Conservation (phyloP, 1,140 invertebrate species). For the Eueides isabella region DNA sequence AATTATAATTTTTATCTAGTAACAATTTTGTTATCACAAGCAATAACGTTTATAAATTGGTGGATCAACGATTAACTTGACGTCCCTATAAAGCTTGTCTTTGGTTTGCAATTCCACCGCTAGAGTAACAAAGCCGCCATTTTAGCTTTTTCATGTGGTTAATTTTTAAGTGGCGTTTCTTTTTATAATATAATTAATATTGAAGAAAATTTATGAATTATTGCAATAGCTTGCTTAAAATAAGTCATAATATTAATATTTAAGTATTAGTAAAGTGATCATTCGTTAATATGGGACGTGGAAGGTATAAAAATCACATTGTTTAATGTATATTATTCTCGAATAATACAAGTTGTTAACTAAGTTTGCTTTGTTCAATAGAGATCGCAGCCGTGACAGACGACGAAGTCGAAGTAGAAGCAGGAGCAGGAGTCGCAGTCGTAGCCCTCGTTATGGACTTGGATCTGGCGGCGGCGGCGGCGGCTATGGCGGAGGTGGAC, state of each 20-base stretch:
- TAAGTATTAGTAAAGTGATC: not conserved
- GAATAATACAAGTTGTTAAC: constrained; percentile 12
- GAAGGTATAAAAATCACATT: constrained; percentile 59
- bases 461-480: constrained; percentile 73
- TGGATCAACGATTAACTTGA: not conserved
- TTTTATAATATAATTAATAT: not conserved
- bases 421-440: constrained; percentile 73
- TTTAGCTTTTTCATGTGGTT: constrained; percentile 54
- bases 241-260: not conserved
- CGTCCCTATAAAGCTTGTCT: not conserved
- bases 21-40: not conserved
- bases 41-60: constrained; percentile 4
- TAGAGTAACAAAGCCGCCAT: constrained; percentile 48
- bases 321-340: constrained; percentile 3
- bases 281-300: constrained; percentile 58
- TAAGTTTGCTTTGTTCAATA: constrained; percentile 2
- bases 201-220: not conserved
- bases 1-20: not conserved
- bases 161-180: constrained; percentile 23
- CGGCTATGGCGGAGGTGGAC: constrained; percentile 82
- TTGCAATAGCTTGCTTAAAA: not conserved
- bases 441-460: constrained; percentile 70
- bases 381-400: constrained; percentile 61
- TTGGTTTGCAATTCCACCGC: not conserved
- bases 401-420: constrained; percentile 72